phyloP scores from a whole-genome alignment of 2,797 vertebrate species.

The Champsocephalus gunnari region DNA sequence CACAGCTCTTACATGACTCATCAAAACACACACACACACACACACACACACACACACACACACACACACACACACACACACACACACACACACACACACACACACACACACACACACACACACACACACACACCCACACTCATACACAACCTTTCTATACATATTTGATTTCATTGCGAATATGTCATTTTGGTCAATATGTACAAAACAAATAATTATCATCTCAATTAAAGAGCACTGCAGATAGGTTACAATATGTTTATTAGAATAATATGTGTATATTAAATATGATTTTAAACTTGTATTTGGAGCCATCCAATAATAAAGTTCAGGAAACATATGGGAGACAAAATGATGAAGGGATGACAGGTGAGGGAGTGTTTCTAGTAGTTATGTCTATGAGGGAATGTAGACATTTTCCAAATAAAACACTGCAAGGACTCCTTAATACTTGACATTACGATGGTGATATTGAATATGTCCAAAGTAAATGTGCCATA shows the following conservation, averaged over 20 bases:
- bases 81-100: slow-evolving; percentile 10
- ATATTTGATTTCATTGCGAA: too few relatives aligned
- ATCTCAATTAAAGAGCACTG: background rate
- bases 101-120: slow-evolving; percentile 17
- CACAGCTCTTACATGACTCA: too few relatives aligned
- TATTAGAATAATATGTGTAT: slow-evolving; percentile 37
- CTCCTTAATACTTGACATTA: background rate
- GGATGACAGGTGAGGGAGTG: too few relatives aligned
- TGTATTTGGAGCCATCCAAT: background rate
- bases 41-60: background rate
- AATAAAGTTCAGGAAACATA: background rate
- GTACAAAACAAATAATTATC: background rate
- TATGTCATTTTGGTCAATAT: background rate
- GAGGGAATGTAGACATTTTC: background rate
- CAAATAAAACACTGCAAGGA: background rate
- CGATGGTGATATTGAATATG: background rate
- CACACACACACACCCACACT: background rate
- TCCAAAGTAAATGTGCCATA: slow-evolving; percentile 21
- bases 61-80: slow-evolving; percentile 30
- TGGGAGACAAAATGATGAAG: too few relatives aligned
- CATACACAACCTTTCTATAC: background rate
- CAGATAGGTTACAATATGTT: background rate
- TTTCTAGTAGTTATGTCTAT: too few relatives aligned
- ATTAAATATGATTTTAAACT: slow-evolving; percentile 15
- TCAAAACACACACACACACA: too few relatives aligned